These are phyloP conservation scores for Phallusia fumigata DNA, from an alignment of 23 tunicate species.

Conservation along the genomic window DNA sequence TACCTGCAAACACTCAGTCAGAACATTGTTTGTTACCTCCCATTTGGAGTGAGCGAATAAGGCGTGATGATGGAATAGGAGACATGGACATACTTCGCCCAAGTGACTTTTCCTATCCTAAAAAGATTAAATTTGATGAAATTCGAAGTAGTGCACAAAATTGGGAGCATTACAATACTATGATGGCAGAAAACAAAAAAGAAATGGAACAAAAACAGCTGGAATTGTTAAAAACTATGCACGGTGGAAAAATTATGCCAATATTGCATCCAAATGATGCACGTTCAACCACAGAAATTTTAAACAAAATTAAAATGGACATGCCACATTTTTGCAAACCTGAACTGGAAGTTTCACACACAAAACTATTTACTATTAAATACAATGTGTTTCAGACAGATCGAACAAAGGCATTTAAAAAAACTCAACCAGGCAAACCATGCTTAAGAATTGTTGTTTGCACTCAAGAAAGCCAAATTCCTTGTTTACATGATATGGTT, in stretches of 20 bases:
- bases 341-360: not conserved
- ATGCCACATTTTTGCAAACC: not conserved
- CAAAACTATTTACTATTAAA: not conserved
- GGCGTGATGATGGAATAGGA: not conserved
- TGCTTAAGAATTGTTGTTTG: constrained; percentile 35
- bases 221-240: constrained; percentile 25
- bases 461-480: constrained; percentile 13
- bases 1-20: not conserved
- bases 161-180: constrained; percentile 54
- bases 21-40: not conserved
- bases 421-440: constrained; percentile 75
- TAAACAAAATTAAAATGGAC: not conserved
- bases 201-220: not conserved
- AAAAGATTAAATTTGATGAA: constrained; percentile 17
- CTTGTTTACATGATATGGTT: constrained; percentile 18
- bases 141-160: constrained; percentile 29
- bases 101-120: constrained; percentile 37
- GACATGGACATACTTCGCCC: not conserved
- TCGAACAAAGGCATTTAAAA: constrained; percentile 45
- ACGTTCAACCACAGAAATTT: not conserved
- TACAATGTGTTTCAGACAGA: constrained; percentile 68
- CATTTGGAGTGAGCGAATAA: not conserved
- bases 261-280: constrained; percentile 45
- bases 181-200: constrained; percentile 20
- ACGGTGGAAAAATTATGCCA: constrained; percentile 48